Evolutionary conservation across 2,888 invertebrate species (phyloP), one percentile per base, ranked within the genome.

Genomic region (Drosophila anomelani): DNA sequence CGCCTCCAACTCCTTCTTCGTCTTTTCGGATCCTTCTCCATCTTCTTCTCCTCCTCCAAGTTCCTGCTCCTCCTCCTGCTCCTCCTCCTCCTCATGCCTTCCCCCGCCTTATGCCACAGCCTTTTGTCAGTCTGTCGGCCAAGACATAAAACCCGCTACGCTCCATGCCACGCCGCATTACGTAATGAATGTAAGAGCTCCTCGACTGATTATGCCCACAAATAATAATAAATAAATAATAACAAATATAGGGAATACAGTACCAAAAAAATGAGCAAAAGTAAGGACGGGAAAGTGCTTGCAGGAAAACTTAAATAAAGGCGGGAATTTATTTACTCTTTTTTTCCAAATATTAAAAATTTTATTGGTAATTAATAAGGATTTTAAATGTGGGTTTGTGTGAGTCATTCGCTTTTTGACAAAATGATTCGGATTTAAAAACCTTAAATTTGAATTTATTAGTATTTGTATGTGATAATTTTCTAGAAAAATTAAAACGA

Each of bases 151-250:
- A 59, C 64, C 75, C 70, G 75, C 44, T 13, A 13, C 23, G 44
- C 44, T 15, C 15, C 4, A 8, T 12, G 13, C 44, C 56, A 58
- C 73, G 78, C 75, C 58, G 58, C 83, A 83, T 87, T 83, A 85
- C 76, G 78, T 85, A 87, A 83, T 83, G 83, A 83, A 87, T 78
- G 80, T 59, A 63, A 75, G 62, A 64, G 73, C 76, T 69, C 56
- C 78, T 70, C 72, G 61, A 71, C 84, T 61, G 73, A 47, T 82
- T 77, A 81, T 80, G 84, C 63, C 76, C 44, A 46, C 23, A 46
- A 83, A 83, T 70, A 77, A 71, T 53, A 57, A 51, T 54, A 49
- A 43, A 47, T 71, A 83, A 80, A 83, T 75, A 79, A 73, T 54
- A 56, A 43, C 44, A 38, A 32, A 20, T 8, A 51, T 23, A 9